Base-by-base conservation (phyloP, 2,797 vertebrate species). In the Danio aesculapii region DNA sequence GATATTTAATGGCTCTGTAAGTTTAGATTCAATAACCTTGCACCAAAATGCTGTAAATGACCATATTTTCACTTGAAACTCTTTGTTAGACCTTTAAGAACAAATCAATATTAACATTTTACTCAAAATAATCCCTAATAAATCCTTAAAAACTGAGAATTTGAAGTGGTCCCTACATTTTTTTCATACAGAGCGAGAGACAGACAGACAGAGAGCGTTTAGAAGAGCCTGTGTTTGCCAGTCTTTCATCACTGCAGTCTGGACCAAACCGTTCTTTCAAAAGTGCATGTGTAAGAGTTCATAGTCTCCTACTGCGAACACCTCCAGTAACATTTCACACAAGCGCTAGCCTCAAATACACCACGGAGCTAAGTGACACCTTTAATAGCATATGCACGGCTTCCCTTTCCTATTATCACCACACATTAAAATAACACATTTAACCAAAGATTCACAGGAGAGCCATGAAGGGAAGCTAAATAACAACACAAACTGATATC, bases 351-450 rank as follows among this genome's bases (percentile, higher is more conserved):
- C 17, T 57, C n/a, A 58, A 61, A 82, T 47, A 55, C 50, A n/a
- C 46, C 16, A 75, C 13, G 13, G 61, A 73, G 41, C 58, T 66
- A 77, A 77, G 13, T n/a, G 17, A 79, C 64, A 82, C 58, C 39
- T 82, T 79, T 71, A 84, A 16, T 66, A 63, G 17, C 68, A 58
- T 41, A 63, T 71, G 30, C 81, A 41, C 44, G 46, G 44, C 21
- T 58, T 78, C 69, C 58, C 52, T 76, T 66, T 62, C 63, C 43
- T 57, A 46, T 59, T 21, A 72, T 67, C 59, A 46, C 66, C 58
- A 12, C 9, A 0, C 12, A 76, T 19, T 68, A 68, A 55, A 68
- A 81, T 73, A 74, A 73, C 52, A 47, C 43, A 47, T 77, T 49
- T 77, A 68, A 46, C 50, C n/a, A 77, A 67, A 77, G 19, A 67